Evolutionary conservation across 2,797 vertebrate genomes (phyloP).

Genomic region (Alosa sapidissima): DNA sequence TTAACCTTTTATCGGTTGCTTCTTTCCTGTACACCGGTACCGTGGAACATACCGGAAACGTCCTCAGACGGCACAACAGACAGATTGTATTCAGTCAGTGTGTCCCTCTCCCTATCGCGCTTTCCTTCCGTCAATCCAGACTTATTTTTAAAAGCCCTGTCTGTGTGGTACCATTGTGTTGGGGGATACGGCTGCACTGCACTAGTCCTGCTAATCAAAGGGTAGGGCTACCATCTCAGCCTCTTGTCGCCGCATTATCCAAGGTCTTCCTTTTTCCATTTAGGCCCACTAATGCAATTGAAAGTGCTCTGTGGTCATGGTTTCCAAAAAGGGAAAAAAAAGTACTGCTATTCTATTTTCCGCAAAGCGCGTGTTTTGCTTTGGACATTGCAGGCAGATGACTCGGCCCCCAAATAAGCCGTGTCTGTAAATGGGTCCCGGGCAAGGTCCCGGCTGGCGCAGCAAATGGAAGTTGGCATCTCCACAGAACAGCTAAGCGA

Average conservation of each 20-base stretch:
- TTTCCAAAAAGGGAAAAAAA: background rate
- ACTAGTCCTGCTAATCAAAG: background rate
- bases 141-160: constrained; percentile 23
- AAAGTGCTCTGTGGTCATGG: constrained; percentile 4
- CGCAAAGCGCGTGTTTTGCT: background rate
- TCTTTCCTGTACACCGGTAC: constrained; percentile 3
- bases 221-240: background rate
- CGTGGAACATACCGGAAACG: constrained; percentile 16
- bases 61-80: constrained; percentile 24
- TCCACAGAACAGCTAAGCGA: constrained; percentile 5
- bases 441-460: constrained; percentile 28
- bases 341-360: background rate
- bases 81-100: background rate
- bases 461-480: constrained; percentile 1
- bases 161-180: background rate
- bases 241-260: background rate
- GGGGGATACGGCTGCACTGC: background rate
- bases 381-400: constrained; percentile 13
- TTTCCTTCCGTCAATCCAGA: constrained; percentile 31
- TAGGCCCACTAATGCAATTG: constrained; percentile 20
- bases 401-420: constrained; percentile 8
- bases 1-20: background rate
- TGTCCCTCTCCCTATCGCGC: background rate
- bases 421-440: constrained; percentile 26
- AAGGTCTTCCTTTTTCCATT: constrained; percentile 20